Percentiles rank a stretch among this genome's conserved stretches.
These are phyloP conservation scores for Pseudomyrmex gracilis DNA, from an alignment of 1,140 invertebrate genomes.

Conservation along the genomic window DNA sequence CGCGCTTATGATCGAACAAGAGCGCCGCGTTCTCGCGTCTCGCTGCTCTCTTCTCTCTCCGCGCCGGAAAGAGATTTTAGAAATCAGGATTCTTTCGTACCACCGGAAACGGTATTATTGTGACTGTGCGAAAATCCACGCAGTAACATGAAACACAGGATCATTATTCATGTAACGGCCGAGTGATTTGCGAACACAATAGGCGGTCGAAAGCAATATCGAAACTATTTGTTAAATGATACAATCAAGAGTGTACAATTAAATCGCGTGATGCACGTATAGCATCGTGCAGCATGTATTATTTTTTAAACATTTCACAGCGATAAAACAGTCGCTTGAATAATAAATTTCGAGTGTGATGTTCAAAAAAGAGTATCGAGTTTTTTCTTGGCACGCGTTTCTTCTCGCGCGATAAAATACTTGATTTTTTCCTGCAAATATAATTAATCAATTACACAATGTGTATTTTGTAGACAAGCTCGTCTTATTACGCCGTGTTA, in stretches of 20 bases:
- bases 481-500: not conserved
- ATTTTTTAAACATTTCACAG: not conserved
- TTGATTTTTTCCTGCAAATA: not conserved
- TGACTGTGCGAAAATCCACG: constrained; percentile 41
- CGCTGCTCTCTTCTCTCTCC: not conserved
- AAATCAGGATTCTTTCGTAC: constrained; percentile 50
- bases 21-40: not conserved
- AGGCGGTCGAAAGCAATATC: constrained; percentile 9
- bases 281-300: not conserved
- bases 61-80: not conserved
- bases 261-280: not conserved
- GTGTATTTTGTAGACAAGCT: not conserved
- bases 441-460: constrained; percentile 4
- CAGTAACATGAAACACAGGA: constrained; percentile 49
- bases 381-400: not conserved
- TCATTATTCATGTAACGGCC: constrained; percentile 60
- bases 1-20: constrained; percentile 40
- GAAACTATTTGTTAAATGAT: constrained; percentile 49
- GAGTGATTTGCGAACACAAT: constrained; percentile 49
- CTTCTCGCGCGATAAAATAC: not conserved
- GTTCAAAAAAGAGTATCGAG: not conserved
- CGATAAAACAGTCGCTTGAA: not conserved
- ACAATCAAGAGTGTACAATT: constrained; percentile 10
- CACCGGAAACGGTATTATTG: constrained; percentile 40
- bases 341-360: not conserved